Evolutionary conservation across 2,797 vertebrate genomes (phyloP).

Genomic region (Galagoides demidoff): DNA sequence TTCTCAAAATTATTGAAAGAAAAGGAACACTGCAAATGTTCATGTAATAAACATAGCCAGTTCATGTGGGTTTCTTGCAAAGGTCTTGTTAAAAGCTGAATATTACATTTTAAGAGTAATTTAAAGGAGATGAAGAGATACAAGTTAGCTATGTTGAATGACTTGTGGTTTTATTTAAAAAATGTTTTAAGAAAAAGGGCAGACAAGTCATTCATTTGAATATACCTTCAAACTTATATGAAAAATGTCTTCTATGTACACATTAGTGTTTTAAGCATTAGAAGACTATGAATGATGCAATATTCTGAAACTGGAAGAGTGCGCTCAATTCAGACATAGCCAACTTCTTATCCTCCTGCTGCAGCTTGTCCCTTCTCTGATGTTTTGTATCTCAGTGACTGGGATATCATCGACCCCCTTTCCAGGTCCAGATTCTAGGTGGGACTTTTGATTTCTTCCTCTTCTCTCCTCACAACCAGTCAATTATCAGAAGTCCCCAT

Average conservation of each 20-base stretch:
- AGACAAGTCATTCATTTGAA: background rate
- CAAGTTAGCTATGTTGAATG: background rate
- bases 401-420: background rate
- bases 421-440: background rate
- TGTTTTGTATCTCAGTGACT: background rate
- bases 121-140: background rate
- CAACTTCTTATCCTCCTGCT: background rate
- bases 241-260: background rate
- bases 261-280: background rate
- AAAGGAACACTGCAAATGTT: background rate
- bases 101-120: background rate
- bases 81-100: constrained; percentile 13
- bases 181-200: background rate
- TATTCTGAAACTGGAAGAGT: background rate
- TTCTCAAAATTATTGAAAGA: background rate
- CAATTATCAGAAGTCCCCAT: background rate
- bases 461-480: background rate
- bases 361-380: background rate
- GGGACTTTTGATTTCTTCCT: background rate
- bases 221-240: background rate
- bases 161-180: background rate
- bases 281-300: background rate
- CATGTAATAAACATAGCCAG: background rate
- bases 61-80: background rate
- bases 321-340: background rate